Conservation (phyloP, 1,140 invertebrate genomes). For the Drosophila trapezifrons region DNA sequence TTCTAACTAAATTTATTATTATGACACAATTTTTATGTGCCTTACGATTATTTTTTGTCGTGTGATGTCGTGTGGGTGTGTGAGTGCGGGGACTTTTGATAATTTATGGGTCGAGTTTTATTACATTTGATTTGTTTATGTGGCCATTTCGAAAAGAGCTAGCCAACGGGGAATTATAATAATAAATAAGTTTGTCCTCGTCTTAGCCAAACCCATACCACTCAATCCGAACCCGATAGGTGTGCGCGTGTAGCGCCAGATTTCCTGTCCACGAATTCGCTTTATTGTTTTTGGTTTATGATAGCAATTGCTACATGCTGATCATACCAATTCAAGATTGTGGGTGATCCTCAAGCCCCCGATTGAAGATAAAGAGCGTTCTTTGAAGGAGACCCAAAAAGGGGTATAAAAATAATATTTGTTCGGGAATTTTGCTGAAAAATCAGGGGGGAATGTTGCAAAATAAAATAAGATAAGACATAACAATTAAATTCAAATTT, state of each 20-base stretch:
- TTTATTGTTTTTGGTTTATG: conserved; percentile 56
- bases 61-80: conserved; percentile 23
- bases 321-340: conserved; percentile 56
- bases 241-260: conserved; percentile 70
- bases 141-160: conserved; percentile 48
- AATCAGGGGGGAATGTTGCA: neutral
- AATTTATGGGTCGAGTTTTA: conserved; percentile 79
- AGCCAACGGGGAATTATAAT: conserved; percentile 30
- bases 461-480: no score
- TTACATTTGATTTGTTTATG: conserved; percentile 71
- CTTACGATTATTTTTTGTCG: conserved; percentile 46
- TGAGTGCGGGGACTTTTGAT: conserved; percentile 26
- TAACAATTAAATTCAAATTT: no score
- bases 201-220: conserved; percentile 20
- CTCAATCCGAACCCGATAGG: conserved; percentile 18
- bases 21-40: conserved; percentile 76
- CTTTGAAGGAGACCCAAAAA: neutral
- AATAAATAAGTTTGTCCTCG: conserved; percentile 36
- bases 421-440: no score
- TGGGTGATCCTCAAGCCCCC: conserved; percentile 23
- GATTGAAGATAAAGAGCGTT: neutral
- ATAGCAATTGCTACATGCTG: conserved; percentile 38
- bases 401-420: neutral
- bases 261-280: conserved; percentile 62
- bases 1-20: conserved; percentile 73